phyloP scores from a whole-genome alignment of 2,797 vertebrate species.

The Eremophila alpestris region DNA sequence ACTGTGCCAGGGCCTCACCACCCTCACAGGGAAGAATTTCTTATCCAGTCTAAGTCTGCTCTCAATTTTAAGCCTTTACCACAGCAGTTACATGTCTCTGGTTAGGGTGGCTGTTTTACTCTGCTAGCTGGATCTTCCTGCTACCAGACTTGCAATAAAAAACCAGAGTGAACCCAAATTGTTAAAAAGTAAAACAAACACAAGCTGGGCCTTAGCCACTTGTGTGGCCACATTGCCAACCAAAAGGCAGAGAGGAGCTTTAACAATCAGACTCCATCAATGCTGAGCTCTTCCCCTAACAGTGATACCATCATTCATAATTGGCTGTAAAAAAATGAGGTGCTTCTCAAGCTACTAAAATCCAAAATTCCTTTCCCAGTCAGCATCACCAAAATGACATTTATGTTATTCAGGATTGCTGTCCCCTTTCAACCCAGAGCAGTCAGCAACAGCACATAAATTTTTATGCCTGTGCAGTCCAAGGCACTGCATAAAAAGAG shows the following conservation, averaged over 20 bases:
- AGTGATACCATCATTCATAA: neutral
- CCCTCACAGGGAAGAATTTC: neutral
- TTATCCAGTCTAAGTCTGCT: neutral
- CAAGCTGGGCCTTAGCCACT: neutral
- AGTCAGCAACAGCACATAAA: neutral
- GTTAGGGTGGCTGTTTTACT: neutral
- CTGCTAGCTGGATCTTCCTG: neutral
- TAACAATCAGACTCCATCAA: neutral
- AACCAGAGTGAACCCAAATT: neutral
- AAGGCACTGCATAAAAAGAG: slow-evolving; percentile 25
- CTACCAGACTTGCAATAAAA: neutral
- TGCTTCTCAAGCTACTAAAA: slow-evolving; percentile 13
- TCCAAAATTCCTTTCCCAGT: neutral
- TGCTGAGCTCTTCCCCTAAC: neutral
- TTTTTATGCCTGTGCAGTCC: slow-evolving; percentile 20
- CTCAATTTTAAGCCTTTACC: neutral
- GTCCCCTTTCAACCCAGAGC: neutral
- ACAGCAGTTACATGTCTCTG: neutral
- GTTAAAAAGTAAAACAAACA: neutral
- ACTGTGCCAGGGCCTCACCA: neutral
- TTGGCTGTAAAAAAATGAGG: neutral
- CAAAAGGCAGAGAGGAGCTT: neutral
- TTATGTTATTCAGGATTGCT: slow-evolving; percentile 3
- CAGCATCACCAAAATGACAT: slow-evolving; percentile 4
- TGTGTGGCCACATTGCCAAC: neutral